Evolutionary conservation across 2,888 invertebrate genomes (phyloP).

Genomic region (Mermis nigrescens): DNA sequence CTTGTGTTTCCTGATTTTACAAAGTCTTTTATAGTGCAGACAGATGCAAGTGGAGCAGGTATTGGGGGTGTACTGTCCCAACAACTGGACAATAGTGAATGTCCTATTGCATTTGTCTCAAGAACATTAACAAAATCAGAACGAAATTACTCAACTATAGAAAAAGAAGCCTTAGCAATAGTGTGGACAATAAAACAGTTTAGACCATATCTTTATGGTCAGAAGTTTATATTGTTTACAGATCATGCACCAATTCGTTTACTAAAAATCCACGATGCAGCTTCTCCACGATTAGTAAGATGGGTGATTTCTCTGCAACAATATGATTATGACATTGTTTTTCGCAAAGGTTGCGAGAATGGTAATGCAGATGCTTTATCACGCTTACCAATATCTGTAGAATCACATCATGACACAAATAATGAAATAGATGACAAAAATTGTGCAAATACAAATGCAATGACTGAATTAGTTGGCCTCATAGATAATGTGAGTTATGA

Average conservation of each 20-base stretch:
- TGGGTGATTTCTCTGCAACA: too few species aligned
- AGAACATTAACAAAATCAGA: neutral
- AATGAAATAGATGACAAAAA: neutral
- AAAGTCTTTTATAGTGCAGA: slow-evolving; percentile 20
- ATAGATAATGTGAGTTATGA: neutral
- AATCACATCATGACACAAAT: neutral
- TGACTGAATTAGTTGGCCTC: too few species aligned
- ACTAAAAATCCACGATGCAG: too few species aligned
- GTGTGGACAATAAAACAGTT: neutral
- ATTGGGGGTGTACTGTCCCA: slow-evolving; percentile 5
- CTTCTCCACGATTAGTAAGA: too few species aligned
- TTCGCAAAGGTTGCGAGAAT: slow-evolving; percentile 21
- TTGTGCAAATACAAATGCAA: too few species aligned
- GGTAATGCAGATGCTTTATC: slow-evolving; percentile 32
- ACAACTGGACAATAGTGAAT: neutral
- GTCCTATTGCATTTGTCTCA: slow-evolving; percentile 4
- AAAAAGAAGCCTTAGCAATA: slow-evolving; percentile 7
- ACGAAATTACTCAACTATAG: slow-evolving; percentile 5
- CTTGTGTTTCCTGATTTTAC: slow-evolving; percentile 19
- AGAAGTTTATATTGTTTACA: slow-evolving; percentile 1
- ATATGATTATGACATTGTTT: too few species aligned
- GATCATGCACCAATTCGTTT: slow-evolving; percentile 33
- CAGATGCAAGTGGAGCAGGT: slow-evolving; percentile 18
- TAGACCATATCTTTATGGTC: slow-evolving; percentile 3
- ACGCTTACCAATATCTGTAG: slow-evolving; percentile 17